Evolutionary conservation across 2,888 invertebrate genomes (phyloP).

Genomic region (Meiosimyza platycephala): DNA sequence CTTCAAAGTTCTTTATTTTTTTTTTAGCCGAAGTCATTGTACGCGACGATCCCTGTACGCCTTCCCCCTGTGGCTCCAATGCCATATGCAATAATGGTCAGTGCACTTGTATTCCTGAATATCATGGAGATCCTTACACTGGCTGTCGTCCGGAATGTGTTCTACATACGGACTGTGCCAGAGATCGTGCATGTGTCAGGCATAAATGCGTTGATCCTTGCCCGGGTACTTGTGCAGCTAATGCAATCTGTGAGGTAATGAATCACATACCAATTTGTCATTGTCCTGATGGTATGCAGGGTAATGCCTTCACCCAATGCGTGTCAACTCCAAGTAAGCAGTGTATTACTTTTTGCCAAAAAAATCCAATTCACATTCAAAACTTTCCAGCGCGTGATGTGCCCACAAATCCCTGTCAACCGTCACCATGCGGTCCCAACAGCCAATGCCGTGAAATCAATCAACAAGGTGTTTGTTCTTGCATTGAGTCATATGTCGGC

Average conservation of each 20-base stretch:
- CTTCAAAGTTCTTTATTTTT: conserved; percentile 10
- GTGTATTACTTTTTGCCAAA: conserved; percentile 20
- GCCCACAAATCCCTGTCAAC: conserved; percentile 69
- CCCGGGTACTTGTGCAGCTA: conserved; percentile 77
- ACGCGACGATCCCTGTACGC: conserved; percentile 73
- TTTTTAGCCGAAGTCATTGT: conserved; percentile 49
- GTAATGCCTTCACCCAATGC: conserved; percentile 78
- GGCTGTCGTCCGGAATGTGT: conserved; percentile 79
- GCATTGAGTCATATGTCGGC: conserved; percentile 74
- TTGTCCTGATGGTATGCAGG: conserved; percentile 73
- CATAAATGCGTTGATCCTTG: conserved; percentile 81
- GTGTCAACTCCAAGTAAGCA: conserved; percentile 70
- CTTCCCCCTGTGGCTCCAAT: conserved; percentile 80
- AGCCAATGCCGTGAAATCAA: conserved; percentile 81
- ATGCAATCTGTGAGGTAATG: conserved; percentile 78
- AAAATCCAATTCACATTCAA: not conserved
- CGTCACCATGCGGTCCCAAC: conserved; percentile 86
- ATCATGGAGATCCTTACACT: conserved; percentile 77
- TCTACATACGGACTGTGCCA: conserved; percentile 75
- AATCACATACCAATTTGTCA: conserved; percentile 80
- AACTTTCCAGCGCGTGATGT: conserved; percentile 55
- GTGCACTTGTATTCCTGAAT: conserved; percentile 76
- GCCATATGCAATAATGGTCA: conserved; percentile 75
- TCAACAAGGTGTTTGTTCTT: conserved; percentile 78
- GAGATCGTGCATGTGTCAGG: conserved; percentile 76